These are phyloP conservation scores for Saccostrea glomerata DNA, from an alignment of 1,140 invertebrate genomes.

Conservation along the genomic window DNA sequence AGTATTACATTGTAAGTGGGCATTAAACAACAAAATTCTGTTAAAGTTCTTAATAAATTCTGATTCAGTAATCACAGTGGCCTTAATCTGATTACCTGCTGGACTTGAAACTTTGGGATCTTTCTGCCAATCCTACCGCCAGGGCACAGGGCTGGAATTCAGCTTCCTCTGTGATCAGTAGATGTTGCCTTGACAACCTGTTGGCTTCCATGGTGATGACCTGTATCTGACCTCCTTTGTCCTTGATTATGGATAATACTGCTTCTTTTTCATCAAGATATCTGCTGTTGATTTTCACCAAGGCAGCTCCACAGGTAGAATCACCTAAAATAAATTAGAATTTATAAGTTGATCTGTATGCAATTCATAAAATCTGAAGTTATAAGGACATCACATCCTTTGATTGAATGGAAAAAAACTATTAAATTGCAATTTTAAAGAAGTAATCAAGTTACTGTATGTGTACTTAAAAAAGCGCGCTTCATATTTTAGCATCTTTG, in stretches of 20 bases:
- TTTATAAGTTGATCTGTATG: too few relatives aligned
- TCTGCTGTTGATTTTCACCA: conserved; percentile 60
- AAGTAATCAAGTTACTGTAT: too few relatives aligned
- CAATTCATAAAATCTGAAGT: too few relatives aligned
- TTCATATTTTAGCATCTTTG: too few relatives aligned
- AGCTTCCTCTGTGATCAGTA: conserved; percentile 54
- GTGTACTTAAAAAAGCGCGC: too few relatives aligned
- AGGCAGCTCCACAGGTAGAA: conserved; percentile 57
- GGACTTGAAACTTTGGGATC: conserved; percentile 60
- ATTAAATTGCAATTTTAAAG: too few relatives aligned
- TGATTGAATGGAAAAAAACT: too few relatives aligned
- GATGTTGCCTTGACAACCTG: conserved; percentile 58
- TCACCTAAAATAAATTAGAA: conserved; percentile 50
- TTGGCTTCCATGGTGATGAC: conserved; percentile 59
- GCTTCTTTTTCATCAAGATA: conserved; percentile 64
- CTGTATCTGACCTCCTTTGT: conserved; percentile 36
- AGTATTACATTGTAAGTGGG: too few relatives aligned
- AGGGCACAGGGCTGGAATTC: conserved; percentile 61
- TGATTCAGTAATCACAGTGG: too few relatives aligned
- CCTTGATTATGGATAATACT: conserved; percentile 53
- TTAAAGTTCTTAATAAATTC: too few relatives aligned
- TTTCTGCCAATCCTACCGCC: conserved; percentile 68
- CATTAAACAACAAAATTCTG: too few relatives aligned
- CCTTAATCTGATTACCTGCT: conserved; percentile 52
- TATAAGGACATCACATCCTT: too few relatives aligned